Conservation (phyloP, 2,797 vertebrate genomes). For the Coccyzus lansbergi region DNA sequence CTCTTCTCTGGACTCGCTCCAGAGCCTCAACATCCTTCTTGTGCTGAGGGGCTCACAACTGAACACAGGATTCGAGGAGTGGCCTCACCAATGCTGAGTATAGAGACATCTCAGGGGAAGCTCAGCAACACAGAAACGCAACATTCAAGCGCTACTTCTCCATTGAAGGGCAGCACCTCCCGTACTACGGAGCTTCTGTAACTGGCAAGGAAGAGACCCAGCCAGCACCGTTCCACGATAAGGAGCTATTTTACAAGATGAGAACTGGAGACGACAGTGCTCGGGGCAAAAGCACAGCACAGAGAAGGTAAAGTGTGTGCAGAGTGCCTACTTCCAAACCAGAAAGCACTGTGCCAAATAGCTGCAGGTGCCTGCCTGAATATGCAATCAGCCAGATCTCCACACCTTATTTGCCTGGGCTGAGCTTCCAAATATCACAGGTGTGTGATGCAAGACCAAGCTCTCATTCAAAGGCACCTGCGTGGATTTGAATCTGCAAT, state of each 20-base stretch:
- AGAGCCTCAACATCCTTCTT: no score
- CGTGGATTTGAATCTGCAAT: conserved; percentile 71
- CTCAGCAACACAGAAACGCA: neutral
- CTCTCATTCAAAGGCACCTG: conserved; percentile 72
- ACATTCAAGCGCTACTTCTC: neutral
- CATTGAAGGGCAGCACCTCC: neutral
- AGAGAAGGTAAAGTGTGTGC: conserved; percentile 54
- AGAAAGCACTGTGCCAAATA: conserved; percentile 61
- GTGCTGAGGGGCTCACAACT: no score
- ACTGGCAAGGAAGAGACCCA: neutral
- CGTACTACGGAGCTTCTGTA: neutral
- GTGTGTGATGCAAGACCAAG: conserved; percentile 68
- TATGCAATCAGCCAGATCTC: conserved; percentile 75
- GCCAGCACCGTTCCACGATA: neutral
- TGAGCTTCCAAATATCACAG: conserved; percentile 75
- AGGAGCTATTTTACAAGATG: conserved; percentile 40
- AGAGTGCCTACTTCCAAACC: conserved; percentile 63
- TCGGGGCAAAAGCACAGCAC: conserved; percentile 41
- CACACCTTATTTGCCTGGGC: conserved; percentile 73
- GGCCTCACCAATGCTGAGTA: no score
- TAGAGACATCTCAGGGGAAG: neutral
- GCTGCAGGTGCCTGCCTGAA: conserved; percentile 77
- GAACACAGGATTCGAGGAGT: no score
- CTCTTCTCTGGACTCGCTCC: no score
- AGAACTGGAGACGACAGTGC: conserved; percentile 32